Base-by-base conservation (phyloP, 2,797 vertebrate genomes). In the Bradypus variegatus region DNA sequence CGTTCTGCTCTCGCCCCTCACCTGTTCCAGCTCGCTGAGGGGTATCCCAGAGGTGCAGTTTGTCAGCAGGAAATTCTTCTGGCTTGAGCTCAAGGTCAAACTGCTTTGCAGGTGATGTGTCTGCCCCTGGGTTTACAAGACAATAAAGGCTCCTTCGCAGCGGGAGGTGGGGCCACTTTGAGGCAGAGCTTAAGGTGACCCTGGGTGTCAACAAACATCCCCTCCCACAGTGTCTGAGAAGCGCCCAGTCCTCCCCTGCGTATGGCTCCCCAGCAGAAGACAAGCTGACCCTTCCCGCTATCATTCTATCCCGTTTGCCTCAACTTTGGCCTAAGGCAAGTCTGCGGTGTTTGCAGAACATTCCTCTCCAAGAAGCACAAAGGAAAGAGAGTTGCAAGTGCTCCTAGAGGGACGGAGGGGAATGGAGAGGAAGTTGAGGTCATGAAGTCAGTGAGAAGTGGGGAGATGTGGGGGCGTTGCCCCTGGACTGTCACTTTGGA, bases 31-130 rank as follows among this genome's bases (percentile, higher is more conserved):
- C 23, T 70, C 1, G 1, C 73, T 21, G 6, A 3, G 53, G 36
- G 69, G 8, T 33, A 41, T 21, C 21, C 14, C 29, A 38, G 58
- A 67, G 29, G 8, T 15, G 38, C 18, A 5, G 0, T 6, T 1
- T 15, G n/a, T 75, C 67, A 31, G 62, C 69, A 33, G 90, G 75
- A 85, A 64, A 29, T 78, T 9, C 84, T 82, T 84, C 69, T 13
- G 55, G 75, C 80, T 81, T 84, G 62, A 64, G 55, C 38, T 64
- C 88, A 88, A 86, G 88, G 69, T 76, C 76, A 77, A 58, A 50
- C 13, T 1, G 15, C 29, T 18, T 41, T 41, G 86, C 58, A 0
- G 67, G 50, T 21, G 10, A 21, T 38, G 36, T 15, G 23, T 65
- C 45, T 16, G 7, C 70, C 33, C 1, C 94, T 3, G 9, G 33